A percentile compares a stretch with the other conserved stretches of the same genome.
phyloP scores from a whole-genome alignment of 2,113 vertebrate species.

The Ovis canadensis region DNA sequence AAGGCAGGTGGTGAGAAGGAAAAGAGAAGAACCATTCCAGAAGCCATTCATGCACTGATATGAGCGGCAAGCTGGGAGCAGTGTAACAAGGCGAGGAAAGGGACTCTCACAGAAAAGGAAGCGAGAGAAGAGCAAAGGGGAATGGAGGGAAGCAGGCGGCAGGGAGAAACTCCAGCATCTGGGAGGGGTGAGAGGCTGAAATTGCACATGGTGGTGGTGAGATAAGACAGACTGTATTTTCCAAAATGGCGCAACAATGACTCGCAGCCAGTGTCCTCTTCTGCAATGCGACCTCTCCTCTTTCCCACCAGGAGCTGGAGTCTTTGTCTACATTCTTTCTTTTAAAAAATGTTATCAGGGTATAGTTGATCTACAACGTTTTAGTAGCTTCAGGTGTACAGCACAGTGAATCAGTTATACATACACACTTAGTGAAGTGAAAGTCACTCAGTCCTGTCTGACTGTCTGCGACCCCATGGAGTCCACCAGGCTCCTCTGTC shows the following conservation, averaged over 20 bases:
- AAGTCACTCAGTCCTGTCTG: not conserved
- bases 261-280: not conserved
- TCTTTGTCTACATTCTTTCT: not conserved
- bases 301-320: not conserved
- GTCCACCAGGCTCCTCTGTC: not conserved
- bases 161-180: not conserved
- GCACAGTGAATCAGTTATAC: not conserved
- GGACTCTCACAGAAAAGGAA: not conserved
- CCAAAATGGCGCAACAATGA: not conserved
- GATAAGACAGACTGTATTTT: not conserved
- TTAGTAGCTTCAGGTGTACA: not conserved
- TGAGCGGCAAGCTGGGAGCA: not conserved
- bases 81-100: not conserved
- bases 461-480: not conserved
- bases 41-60: not conserved
- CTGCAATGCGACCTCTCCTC: not conserved
- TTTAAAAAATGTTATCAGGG: not conserved
- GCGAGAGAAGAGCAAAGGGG: not conserved
- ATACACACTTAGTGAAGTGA: not conserved
- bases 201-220: not conserved
- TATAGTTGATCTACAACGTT: not conserved
- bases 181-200: not conserved
- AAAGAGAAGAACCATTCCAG: not conserved
- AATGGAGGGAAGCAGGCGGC: not conserved
- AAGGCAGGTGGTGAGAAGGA: not conserved